Conservation (phyloP, 2,888 invertebrate species). For the Protodeltote pygarga region DNA sequence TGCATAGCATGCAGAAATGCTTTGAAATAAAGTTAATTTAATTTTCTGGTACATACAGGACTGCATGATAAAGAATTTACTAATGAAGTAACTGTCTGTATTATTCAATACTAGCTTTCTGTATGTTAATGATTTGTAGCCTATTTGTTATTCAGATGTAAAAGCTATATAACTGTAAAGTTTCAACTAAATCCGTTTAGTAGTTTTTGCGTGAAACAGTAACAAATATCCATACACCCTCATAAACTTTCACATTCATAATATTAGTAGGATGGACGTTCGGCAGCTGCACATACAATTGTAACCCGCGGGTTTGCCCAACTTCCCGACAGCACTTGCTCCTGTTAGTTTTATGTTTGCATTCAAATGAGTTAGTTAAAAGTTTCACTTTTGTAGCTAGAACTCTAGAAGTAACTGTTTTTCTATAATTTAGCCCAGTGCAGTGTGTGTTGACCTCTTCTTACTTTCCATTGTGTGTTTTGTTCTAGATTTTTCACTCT, state of each 20-base stretch:
- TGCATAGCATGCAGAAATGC: too few species aligned
- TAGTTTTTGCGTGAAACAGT: too few species aligned
- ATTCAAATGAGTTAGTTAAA: slow-evolving; percentile 28
- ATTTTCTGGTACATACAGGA: neutral
- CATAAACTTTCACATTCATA: too few species aligned
- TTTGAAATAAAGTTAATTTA: neutral
- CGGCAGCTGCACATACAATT: slow-evolving; percentile 16
- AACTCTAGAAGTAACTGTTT: too few species aligned
- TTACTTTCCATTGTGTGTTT: slow-evolving; percentile 4
- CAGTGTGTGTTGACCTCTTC: slow-evolving; percentile 11
- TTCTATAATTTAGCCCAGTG: neutral
- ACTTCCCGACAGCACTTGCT: slow-evolving; percentile 19
- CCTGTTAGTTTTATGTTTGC: slow-evolving; percentile 36
- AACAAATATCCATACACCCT: too few species aligned
- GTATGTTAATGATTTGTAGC: too few species aligned
- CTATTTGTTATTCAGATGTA: too few species aligned
- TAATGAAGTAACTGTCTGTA: slow-evolving; percentile 11
- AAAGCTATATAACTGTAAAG: too few species aligned
- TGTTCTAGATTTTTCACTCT: neutral
- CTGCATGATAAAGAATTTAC: neutral
- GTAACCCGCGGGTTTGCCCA: slow-evolving; percentile 5
- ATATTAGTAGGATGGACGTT: too few species aligned
- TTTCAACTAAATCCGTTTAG: too few species aligned
- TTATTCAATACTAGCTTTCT: slow-evolving; percentile 29
- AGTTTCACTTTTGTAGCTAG: slow-evolving; percentile 10